Conservation (phyloP, 2,113 vertebrate species). For the Barbus barbus region DNA sequence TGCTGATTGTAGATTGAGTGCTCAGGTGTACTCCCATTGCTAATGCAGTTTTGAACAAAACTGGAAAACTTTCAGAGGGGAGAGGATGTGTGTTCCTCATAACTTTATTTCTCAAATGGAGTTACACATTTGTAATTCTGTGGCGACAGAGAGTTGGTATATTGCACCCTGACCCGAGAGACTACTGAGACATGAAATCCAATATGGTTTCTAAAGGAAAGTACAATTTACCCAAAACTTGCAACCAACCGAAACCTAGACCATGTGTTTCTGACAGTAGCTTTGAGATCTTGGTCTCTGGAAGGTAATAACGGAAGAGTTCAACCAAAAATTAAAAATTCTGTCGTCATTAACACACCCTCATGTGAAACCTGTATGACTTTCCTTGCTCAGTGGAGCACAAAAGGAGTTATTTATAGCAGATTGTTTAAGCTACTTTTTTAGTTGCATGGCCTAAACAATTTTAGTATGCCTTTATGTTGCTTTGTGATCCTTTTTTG, state of each 20-base stretch:
- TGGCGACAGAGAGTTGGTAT: neutral
- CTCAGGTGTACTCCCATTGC: conserved; percentile 11
- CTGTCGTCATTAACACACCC: neutral
- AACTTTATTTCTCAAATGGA: neutral
- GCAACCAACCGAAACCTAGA: conserved; percentile 22
- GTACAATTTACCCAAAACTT: conserved; percentile 24
- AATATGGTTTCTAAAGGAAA: conserved; percentile 38
- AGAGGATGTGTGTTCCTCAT: neutral
- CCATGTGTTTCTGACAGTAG: conserved; percentile 11
- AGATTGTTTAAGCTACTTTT: neutral
- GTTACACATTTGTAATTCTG: conserved; percentile 17
- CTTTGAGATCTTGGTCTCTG: neutral
- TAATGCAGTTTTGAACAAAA: conserved; percentile 12
- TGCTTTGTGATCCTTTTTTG: neutral
- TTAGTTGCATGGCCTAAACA: neutral
- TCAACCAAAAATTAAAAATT: neutral
- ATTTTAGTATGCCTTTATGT: neutral
- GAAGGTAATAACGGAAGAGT: neutral
- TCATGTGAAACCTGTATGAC: neutral
- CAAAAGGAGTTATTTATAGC: neutral
- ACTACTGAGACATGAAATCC: conserved; percentile 7
- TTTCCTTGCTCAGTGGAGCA: neutral
- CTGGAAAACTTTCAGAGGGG: neutral
- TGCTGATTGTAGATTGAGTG: conserved; percentile 24
- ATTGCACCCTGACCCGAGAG: conserved; percentile 1